Evolutionary conservation across 2,113 vertebrate genomes (phyloP), one percentile per base, ranked within the genome.

Genomic region (Garra rufa): DNA sequence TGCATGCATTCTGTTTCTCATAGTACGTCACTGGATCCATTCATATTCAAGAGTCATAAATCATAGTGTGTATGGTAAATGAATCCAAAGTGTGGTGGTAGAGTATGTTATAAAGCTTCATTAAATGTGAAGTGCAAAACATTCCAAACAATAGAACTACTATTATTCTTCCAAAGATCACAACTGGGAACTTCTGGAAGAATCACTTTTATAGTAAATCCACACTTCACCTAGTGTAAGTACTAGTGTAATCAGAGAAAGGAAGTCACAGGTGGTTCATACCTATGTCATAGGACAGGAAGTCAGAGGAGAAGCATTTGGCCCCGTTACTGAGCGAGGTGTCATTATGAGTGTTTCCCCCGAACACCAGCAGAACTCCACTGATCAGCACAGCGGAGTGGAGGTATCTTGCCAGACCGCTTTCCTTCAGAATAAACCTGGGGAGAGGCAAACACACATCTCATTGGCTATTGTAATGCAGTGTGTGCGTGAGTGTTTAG

Each of bases 341-440:
- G 93, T 98, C 97, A 0, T 98, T 98, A 94, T 98, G 97, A 0
- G 97, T 98, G 92, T 98, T 98, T 13, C 97, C 97, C 2, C 97
- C 97, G 14, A 97, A 98, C 52, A 98, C 95, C 92, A 98, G 92
- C 93, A 98, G 92, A 3, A 95, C 95, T 28, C 97, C 96, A 3
- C 95, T 96, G 88, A 95, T 71, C 30, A 98, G 95, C 91, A 95
- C 96, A 7, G 95, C 95, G 0, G 96, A 93, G 92, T 98, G 97
- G 93, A 98, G 89, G 87, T 98, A 97, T 75, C 97, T 95, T 9
- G 96, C 96, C 83, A 96, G 92, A 0, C 92, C 90, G 24, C 96
- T 97, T 90, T 96, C 95, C 88, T 95, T 95, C 17, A 98, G 95
- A 90, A 98, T 96, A 55, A 93, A 93, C 97, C 97, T 98, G 88